Evolutionary conservation across 2,113 vertebrate species (phyloP).

Genomic region (Notarius lentiginosus): DNA sequence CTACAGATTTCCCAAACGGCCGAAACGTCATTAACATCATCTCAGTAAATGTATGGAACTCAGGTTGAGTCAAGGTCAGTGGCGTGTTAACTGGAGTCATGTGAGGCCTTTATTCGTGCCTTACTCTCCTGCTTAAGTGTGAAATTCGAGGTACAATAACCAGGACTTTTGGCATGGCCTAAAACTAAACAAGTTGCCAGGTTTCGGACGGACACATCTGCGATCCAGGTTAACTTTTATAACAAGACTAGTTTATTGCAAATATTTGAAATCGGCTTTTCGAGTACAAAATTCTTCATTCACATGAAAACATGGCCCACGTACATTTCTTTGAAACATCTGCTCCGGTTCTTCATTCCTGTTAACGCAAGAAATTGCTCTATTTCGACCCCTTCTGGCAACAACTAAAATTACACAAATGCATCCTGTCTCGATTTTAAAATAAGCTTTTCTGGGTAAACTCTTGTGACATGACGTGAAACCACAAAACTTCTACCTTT

Average conservation of each 20-base stretch:
- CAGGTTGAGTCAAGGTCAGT: neutral
- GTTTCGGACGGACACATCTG: neutral
- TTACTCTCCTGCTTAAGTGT: neutral
- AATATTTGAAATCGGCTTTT: neutral
- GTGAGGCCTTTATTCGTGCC: neutral
- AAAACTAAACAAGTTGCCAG: neutral
- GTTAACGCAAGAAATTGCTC: neutral
- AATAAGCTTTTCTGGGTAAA: slow-evolving; percentile 5
- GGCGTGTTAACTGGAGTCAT: neutral
- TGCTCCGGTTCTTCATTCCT: neutral
- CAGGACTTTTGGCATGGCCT: neutral
- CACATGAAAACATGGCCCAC: neutral
- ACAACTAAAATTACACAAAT: neutral
- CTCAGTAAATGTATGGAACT: neutral
- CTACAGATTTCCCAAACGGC: neutral
- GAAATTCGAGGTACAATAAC: neutral
- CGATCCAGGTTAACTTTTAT: neutral
- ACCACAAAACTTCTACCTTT: slow-evolving; percentile 13
- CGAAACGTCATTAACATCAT: neutral
- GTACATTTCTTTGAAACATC: neutral
- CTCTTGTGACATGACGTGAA: slow-evolving; percentile 20
- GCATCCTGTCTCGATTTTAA: slow-evolving; percentile 3
- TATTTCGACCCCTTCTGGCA: slow-evolving; percentile 42
- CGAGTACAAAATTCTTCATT: neutral
- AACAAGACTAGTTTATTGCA: neutral